phyloP scores from a whole-genome alignment of 1,140 invertebrate genomes.

The Melitaea cinxia region DNA sequence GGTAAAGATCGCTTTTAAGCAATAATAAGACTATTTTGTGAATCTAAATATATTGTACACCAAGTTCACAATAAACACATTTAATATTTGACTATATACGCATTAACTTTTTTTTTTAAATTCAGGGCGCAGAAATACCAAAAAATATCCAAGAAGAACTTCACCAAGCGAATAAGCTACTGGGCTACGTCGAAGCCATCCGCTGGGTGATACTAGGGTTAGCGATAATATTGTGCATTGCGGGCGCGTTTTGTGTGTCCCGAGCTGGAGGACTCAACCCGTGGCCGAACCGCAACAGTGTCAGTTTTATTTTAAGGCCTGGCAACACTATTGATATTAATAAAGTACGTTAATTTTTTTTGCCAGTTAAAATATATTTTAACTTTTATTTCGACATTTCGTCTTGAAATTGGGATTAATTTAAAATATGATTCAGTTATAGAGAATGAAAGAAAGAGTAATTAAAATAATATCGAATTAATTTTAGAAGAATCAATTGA shows the following conservation, averaged over 20 bases:
- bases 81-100: too few species aligned
- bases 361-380: not conserved
- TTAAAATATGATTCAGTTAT: too few species aligned
- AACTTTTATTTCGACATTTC: not conserved
- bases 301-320: constrained; percentile 58
- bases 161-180: constrained; percentile 49
- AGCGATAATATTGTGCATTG: constrained; percentile 44
- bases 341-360: constrained; percentile 32
- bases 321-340: constrained; percentile 33
- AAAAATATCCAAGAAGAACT: constrained; percentile 53
- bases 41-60: too few species aligned
- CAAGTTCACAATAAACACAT: too few species aligned
- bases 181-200: constrained; percentile 59
- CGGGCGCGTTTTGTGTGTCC: constrained; percentile 37
- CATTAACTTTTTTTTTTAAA: constrained; percentile 6
- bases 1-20: too few species aligned
- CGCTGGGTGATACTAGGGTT: constrained; percentile 65
- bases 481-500: too few species aligned
- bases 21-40: too few species aligned
- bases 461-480: too few species aligned
- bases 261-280: constrained; percentile 40
- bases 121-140: constrained; percentile 68
- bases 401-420: too few species aligned
- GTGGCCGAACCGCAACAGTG: constrained; percentile 51
- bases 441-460: too few species aligned